Evolutionary conservation across 2,797 vertebrate species (phyloP).

Genomic region (Trachurus trachurus): DNA sequence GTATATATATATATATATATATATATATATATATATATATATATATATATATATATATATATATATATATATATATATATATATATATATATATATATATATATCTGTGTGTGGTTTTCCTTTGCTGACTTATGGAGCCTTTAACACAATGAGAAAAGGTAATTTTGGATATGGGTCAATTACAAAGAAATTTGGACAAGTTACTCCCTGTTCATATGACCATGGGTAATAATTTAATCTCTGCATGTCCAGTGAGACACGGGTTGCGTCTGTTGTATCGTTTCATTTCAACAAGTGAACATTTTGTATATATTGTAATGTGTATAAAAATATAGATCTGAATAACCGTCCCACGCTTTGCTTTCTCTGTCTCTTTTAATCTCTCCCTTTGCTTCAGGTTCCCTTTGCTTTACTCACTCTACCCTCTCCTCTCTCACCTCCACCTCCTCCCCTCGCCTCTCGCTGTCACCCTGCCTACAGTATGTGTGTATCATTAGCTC

Average conservation of each 20-base stretch:
- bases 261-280: not conserved
- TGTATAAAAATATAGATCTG: constrained; percentile 19
- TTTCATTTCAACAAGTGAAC: constrained; percentile 5
- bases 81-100: no score
- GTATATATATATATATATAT: no score
- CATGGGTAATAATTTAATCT: not conserved
- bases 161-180: not conserved
- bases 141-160: not conserved
- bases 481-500: constrained; percentile 82
- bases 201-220: not conserved
- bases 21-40: no score
- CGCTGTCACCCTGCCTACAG: constrained; percentile 66
- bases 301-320: not conserved
- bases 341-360: constrained; percentile 5
- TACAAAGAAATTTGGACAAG: not conserved
- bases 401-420: constrained; percentile 28
- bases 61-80: no score
- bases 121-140: not conserved
- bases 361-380: constrained; percentile 35
- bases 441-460: constrained; percentile 32
- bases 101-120: constrained; percentile 26
- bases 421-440: constrained; percentile 23
- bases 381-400: constrained; percentile 26
- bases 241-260: not conserved
- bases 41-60: no score